These are phyloP conservation scores for Drosophila pandora DNA, from an alignment of 1,140 invertebrate genomes.

Conservation along the genomic window DNA sequence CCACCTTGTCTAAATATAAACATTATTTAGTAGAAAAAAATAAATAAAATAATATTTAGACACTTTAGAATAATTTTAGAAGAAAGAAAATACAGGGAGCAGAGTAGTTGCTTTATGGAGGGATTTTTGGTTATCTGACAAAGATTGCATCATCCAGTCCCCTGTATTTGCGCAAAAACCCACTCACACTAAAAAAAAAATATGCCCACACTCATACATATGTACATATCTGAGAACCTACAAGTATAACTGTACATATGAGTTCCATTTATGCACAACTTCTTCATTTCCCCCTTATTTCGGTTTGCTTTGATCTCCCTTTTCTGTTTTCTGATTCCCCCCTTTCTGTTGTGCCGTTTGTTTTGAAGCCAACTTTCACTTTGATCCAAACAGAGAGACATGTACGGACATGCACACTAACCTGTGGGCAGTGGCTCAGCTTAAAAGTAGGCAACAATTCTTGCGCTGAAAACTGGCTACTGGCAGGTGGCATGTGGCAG, in stretches of 20 bases:
- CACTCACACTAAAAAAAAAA: background rate
- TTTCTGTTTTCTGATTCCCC: background rate
- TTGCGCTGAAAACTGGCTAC: background rate
- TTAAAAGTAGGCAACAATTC: conserved; percentile 1
- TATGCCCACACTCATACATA: background rate
- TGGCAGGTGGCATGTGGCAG: too few relatives aligned
- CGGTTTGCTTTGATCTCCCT: background rate
- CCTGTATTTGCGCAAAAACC: background rate
- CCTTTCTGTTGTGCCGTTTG: background rate
- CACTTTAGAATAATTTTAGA: too few relatives aligned
- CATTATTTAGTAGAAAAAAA: too few relatives aligned
- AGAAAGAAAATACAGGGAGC: background rate
- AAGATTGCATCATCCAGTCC: conserved; percentile 30
- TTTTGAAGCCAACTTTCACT: conserved; percentile 40
- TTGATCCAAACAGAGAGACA: conserved; percentile 12
- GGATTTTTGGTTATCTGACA: background rate
- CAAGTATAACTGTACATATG: background rate
- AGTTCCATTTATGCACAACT: conserved; percentile 10
- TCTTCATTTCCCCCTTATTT: conserved; percentile 2
- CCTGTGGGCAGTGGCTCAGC: background rate
- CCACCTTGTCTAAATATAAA: too few relatives aligned
- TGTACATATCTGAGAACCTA: too few relatives aligned
- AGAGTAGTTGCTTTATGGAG: background rate
- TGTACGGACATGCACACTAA: background rate
- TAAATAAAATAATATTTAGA: too few relatives aligned